Percentiles rank a stretch among this genome's conserved stretches.
Evolutionary conservation across 2,888 invertebrate species (phyloP).

Genomic region (Leptothorax acervorum): DNA sequence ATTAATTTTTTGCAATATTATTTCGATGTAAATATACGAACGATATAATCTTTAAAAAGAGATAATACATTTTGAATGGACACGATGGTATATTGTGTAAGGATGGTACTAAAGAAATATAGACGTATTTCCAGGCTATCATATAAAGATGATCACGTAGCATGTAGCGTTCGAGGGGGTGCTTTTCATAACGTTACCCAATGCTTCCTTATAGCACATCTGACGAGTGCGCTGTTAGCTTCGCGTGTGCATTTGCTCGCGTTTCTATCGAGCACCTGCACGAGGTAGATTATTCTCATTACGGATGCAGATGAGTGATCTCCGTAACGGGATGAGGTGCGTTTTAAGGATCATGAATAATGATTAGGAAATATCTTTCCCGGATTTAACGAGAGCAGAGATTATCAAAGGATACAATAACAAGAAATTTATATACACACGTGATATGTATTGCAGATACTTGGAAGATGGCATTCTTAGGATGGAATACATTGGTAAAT

Average conservation of each 20-base stretch:
- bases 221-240: slow-evolving; percentile 31
- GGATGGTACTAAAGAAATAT: neutral
- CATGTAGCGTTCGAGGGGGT: neutral
- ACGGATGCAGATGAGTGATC: slow-evolving; percentile 46
- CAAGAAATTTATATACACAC: too few species aligned
- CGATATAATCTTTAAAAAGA: neutral
- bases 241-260: slow-evolving; percentile 57
- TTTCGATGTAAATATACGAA: neutral
- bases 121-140: slow-evolving; percentile 2
- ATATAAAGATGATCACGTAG: slow-evolving; percentile 7
- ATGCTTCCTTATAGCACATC: slow-evolving; percentile 48
- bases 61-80: neutral
- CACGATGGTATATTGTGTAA: neutral
- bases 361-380: slow-evolving; percentile 4
- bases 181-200: slow-evolving; percentile 35
- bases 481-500: neutral
- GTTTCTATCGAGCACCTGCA: slow-evolving; percentile 44
- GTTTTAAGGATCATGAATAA: slow-evolving; percentile 2
- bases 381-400: neutral
- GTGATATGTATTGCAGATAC: neutral
- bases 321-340: neutral
- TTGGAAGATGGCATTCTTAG: neutral
- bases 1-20: neutral
- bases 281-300: slow-evolving; percentile 34
- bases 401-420: neutral